Base-by-base conservation (phyloP, 2,797 vertebrate genomes). In the Podargus strigoides region DNA sequence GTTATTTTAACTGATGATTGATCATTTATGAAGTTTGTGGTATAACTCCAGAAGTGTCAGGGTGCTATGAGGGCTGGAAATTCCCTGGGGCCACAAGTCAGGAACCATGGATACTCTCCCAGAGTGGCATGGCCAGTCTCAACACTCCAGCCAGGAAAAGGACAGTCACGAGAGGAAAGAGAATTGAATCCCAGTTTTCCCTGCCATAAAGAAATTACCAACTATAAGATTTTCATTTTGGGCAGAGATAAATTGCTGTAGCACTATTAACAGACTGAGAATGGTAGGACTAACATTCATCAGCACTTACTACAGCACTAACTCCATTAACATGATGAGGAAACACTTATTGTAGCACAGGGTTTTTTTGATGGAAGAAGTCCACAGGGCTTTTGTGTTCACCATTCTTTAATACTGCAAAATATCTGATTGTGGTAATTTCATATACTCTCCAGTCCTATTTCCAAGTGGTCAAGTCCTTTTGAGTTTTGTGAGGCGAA, bases 11-110 rank as follows among this genome's bases (percentile, higher is more conserved):
- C 59, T 66, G 42, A 46, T 64, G 3, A 1, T 39, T 47, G 26
- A 17, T 36, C 0, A 32, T 87, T 69, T 74, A 19, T 62, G 9
- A 19, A 14, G 14, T 58, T 47, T 70, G 5, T 5, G 3, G 4
- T 59, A 18, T 32, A 76, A 63, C 9, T 36, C 8, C 14, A 34
- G n/a, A 77, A 73, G 14, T 13, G 17, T 37, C 44, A n/a, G 39
- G 10, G 27, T 0, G 0, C 11, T 50, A 36, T 14, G 10, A 8
- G 5, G 11, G 4, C 4, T 50, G 18, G 21, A 8, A 34, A 2
- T 53, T 70, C 11, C 3, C 63, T 70, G 50, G 27, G 18, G 9
- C 36, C 36, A 13, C 32, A 14, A 26, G 5, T 10, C 32, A 59
- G 18, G 24, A 14, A 8, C 28, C 55, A 26, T 28, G 28, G 22